These are phyloP conservation scores for Julus scanicus DNA, from an alignment of 2,888 invertebrate species.

Conservation along the genomic window DNA sequence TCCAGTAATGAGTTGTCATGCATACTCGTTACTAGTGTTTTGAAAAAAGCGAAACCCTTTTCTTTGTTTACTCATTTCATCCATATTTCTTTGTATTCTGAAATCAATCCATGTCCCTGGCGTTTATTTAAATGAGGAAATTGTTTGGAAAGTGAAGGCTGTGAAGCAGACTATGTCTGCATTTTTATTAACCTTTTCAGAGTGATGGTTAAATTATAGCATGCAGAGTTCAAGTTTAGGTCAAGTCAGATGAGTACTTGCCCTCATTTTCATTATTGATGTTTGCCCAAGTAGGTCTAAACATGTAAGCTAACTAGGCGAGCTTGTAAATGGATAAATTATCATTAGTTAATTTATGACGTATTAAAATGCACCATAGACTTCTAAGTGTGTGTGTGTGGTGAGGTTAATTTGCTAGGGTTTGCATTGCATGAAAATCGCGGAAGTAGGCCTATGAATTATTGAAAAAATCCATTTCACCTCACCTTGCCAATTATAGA, in stretches of 20 bases:
- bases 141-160: neutral
- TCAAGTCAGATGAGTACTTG: conserved; percentile 13
- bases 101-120: neutral
- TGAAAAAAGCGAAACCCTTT: no score
- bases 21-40: no score
- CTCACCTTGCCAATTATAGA: conserved; percentile 40
- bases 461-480: conserved; percentile 34
- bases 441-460: conserved; percentile 36
- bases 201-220: conserved; percentile 5
- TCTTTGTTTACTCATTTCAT: no score
- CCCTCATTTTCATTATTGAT: conserved; percentile 26
- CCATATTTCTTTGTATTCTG: neutral
- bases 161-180: conserved; percentile 5
- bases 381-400: neutral
- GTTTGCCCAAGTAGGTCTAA: conserved; percentile 16
- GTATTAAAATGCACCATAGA: neutral
- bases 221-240: conserved; percentile 25
- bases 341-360: neutral
- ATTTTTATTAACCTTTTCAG: conserved; percentile 35
- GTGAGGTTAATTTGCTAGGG: neutral
- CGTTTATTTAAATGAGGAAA: neutral
- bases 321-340: neutral
- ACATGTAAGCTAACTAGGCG: conserved; percentile 34
- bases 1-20: no score
- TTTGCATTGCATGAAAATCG: neutral